Conservation (phyloP, 2,113 vertebrate genomes). For the Corythornis vintsioides region DNA sequence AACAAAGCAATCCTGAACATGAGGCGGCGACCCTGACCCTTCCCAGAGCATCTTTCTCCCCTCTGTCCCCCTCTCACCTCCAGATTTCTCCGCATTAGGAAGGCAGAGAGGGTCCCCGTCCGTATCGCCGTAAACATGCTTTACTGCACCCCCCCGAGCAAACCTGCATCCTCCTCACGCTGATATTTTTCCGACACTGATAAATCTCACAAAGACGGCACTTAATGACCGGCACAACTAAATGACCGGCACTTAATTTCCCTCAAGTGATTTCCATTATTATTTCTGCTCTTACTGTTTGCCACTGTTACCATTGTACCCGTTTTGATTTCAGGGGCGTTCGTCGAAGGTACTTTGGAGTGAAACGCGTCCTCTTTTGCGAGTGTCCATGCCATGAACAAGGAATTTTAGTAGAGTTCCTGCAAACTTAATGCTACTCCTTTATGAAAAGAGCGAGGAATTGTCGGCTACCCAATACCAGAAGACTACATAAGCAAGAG, state of each 20-base stretch:
- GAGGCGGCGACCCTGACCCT: neutral
- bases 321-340: neutral
- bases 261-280: neutral
- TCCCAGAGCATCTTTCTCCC: neutral
- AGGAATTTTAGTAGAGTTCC: neutral
- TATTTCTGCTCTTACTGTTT: neutral
- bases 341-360: neutral
- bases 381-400: neutral
- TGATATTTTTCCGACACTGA: neutral
- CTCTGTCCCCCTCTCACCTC: neutral
- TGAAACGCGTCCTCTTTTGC: neutral
- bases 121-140: neutral
- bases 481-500: neutral
- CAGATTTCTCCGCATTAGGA: neutral
- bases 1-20: conserved; percentile 20
- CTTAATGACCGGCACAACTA: no score
- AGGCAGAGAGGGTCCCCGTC: neutral
- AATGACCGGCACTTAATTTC: neutral
- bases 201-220: neutral
- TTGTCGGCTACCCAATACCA: neutral
- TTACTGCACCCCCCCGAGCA: rapidly evolving
- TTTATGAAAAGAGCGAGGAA: neutral
- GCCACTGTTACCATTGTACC: neutral
- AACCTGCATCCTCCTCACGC: neutral
- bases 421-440: neutral